These are phyloP conservation scores for Calvadosia cruxmelitensis DNA, from an alignment of 30 jellyfish, hydroid and myxozoan species.

Conservation along the genomic window DNA sequence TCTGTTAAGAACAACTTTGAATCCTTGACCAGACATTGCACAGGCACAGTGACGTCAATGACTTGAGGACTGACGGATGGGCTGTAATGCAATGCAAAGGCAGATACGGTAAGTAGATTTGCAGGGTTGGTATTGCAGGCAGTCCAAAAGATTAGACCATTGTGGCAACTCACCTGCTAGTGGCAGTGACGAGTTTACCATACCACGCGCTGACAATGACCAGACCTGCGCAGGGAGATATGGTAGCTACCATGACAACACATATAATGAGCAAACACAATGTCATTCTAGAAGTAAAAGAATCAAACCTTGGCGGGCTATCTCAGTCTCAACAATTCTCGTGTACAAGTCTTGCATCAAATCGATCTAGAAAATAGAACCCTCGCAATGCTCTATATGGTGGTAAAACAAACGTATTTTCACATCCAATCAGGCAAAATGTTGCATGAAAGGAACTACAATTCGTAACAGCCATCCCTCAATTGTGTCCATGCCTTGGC, in stretches of 20 bases:
- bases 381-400: too few relatives aligned
- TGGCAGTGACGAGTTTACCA: constrained; percentile 53
- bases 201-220: constrained; percentile 78
- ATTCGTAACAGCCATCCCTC: too few relatives aligned
- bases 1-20: constrained; percentile 74
- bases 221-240: too few relatives aligned
- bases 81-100: constrained; percentile 4
- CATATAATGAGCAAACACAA: too few relatives aligned
- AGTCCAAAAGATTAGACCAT: too few relatives aligned
- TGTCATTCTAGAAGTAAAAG: too few relatives aligned
- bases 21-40: constrained; percentile 79
- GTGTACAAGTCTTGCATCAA: constrained; percentile 45
- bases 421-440: too few relatives aligned
- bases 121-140: neutral
- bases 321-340: constrained; percentile 51
- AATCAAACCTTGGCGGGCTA: constrained; percentile 31
- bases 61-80: constrained; percentile 21
- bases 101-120: neutral
- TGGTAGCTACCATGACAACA: too few relatives aligned
- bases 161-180: neutral
- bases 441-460: too few relatives aligned
- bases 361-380: constrained; percentile 16
- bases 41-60: constrained; percentile 65
- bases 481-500: too few relatives aligned
- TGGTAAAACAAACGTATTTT: too few relatives aligned